Base-by-base conservation (phyloP, 2,113 vertebrate species). In the Oncorhynchus keta region DNA sequence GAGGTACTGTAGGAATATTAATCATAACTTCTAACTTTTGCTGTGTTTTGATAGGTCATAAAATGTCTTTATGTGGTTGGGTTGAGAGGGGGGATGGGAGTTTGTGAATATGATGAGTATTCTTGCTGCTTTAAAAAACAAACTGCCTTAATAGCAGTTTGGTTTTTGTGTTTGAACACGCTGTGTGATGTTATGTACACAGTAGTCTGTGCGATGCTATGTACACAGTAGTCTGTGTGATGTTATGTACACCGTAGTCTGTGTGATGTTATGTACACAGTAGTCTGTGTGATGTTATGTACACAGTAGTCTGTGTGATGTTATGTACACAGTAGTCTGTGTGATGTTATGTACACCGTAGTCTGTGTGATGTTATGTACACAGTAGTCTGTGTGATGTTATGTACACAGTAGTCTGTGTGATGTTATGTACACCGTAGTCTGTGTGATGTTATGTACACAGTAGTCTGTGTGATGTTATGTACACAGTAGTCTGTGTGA, bases 241-340 rank as follows among this genome's bases (percentile, higher is more conserved):
- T 79, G 79, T 28, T 67, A 49, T 76, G 30, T 78, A 77, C 81
- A 71, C 78, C 12, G 71, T n/a, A 77, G 55, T 3, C 28, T 28
- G 28, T 3, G 0, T 28, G 28, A 28, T 28, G 28, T 28, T 3
- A 28, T 28, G 28, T 28, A 28, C 26, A 28, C 26, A 2, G 26
- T 26, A 26, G 26, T 26, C 57, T 11, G 71, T 30, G 0, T 68
- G 67, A 67, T 79, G 79, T 28, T 68, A 49, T 76, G 30, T 78
- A 76, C 81, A 71, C 77, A 16, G 71, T n/a, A 77, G 55, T 3
- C 28, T 28, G 28, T 28, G 0, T 28, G 28, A 28, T 28, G 28
- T 28, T 28, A 28, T 28, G 28, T 28, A 28, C 28, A 28, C 0
- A 2, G 28, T 26, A 26, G 26, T 26, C 57, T 11, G 71, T 30